Percentiles rank a stretch among this genome's conserved stretches.
phyloP scores from a whole-genome alignment of 1,140 invertebrate genomes.

The Panagrolaimus sp. region DNA sequence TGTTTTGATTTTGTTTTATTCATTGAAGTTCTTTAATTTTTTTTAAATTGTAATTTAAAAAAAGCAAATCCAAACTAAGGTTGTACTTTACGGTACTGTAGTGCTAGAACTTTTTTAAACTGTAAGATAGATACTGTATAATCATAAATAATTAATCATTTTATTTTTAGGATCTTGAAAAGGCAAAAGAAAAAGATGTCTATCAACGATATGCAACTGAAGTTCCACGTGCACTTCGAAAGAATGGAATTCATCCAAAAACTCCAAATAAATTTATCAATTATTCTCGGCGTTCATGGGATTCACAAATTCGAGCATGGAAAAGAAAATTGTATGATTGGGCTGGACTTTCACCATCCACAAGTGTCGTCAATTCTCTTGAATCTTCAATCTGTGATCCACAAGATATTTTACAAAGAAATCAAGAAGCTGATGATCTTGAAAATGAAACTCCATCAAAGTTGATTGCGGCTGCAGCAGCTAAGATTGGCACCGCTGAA shows the following conservation, averaged over 20 bases:
- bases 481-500: background rate
- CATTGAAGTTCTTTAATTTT: too few species aligned
- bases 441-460: slow-evolving; percentile 10
- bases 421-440: slow-evolving; percentile 24
- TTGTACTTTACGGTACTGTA: too few species aligned
- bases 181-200: slow-evolving; percentile 42
- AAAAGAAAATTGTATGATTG: slow-evolving; percentile 43
- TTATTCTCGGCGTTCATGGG: slow-evolving; percentile 60
- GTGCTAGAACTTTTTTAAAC: too few species aligned
- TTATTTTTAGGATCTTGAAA: slow-evolving; percentile 38
- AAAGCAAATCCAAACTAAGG: too few species aligned
- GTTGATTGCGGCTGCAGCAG: slow-evolving; percentile 7
- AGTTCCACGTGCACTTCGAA: slow-evolving; percentile 28
- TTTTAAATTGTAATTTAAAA: too few species aligned
- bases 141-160: too few species aligned
- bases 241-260: slow-evolving; percentile 52
- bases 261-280: slow-evolving; percentile 62
- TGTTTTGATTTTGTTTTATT: too few species aligned
- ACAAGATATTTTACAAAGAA: slow-evolving; percentile 15
- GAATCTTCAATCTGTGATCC: background rate
- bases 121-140: too few species aligned
- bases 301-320: slow-evolving; percentile 59
- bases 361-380: slow-evolving; percentile 21
- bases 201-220: slow-evolving; percentile 33
- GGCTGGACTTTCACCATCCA: slow-evolving; percentile 38